Evolutionary conservation across 2,888 invertebrate species (phyloP), one percentile per base, ranked within the genome.

Genomic region (Ametastegia equiseti): DNA sequence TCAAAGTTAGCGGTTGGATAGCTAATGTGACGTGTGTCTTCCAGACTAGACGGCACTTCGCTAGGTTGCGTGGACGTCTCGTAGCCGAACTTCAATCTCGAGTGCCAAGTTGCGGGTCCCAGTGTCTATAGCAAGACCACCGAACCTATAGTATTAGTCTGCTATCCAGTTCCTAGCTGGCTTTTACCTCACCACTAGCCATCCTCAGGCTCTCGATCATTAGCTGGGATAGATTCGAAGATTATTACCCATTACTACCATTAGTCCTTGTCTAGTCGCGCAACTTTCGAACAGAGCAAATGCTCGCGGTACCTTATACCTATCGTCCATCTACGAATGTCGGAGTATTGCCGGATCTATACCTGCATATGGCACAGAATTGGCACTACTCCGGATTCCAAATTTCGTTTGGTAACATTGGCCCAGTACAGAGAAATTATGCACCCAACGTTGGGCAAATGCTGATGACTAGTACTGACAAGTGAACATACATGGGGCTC

Each of bases 221-320:
- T 90, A 90, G 88, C 87, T 85, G 85, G 86, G 86, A 90, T 89
- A 88, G 88, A 90, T 89, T 90, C 88, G 88, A 86, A 87, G 87
- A 88, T 90, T 89, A 90, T 90, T 90, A 90, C 88, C 88, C 87
- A 89, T 90, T 89, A 90, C 88, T 84, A 84, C 87, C 87, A 89
- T 89, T 90, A 89, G 88, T 85, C 82, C 86, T 87, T 84, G 87
- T 87, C 87, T 87, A 83, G 80, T 84, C 84, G 78, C 36, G 54
- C 65, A 80, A 82, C 73, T 78, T 50, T 23, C 30, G 65, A 73
- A 50, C 33, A 50, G 73, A 73, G 50, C 54, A 73, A 42, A 42
- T 15, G 69, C 45, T 19, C 13, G 45, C 69, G 42, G 45, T 45
- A 23, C 15, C 15, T 45, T 30, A 27, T 71, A 5, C 15, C 27